Base-by-base conservation (phyloP, 2,888 invertebrate species). In the Chaetogeoica ovagalla region DNA sequence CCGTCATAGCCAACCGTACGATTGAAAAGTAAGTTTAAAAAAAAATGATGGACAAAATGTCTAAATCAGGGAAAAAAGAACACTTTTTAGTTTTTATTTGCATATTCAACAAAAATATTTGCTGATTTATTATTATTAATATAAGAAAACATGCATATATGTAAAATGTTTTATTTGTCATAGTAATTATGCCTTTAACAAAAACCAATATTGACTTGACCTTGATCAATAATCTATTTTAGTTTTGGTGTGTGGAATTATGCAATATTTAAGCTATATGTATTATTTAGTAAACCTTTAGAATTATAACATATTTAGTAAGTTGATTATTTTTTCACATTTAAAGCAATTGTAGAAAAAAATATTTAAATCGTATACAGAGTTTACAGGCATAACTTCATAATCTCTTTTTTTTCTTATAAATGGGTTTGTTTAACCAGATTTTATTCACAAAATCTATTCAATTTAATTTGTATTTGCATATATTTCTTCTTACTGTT, bases 131-230 rank as follows among this genome's bases (percentile, higher is more conserved):
- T 75, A 6, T 30, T 57, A 37, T 65, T n/a, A 57, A 63, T 63
- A 71, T 65, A 70, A 69, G 37, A 63, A 63, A 62, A 62, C n/a
- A 11, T 39, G 39, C 48, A 30, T 66, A 59, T 68, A 23, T 71
- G 21, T 62, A 63, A 60, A 63, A 55, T 39, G 60, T 70, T 17
- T 13, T 48, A 48, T 48, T 11, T 48, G 48, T 48, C n/a, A 57
- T 69, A 39, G 57, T 59, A 65, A 70, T 79, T 71, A 48, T 48
- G 77, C 63, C 62, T 70, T 63, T 79, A 79, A 79, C 23, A 55
- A 79, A 30, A 63, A 71, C 37, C 52, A 77, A 77, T 69, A 79
- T 79, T 79, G 79, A 79, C 79, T 79, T 79, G 79, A 79, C 79
- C 79, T 79, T 79, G 79, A 79, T 71, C 55, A 39, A 71, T 79